Evolutionary conservation across 2,113 vertebrate genomes (phyloP), one percentile per base, ranked within the genome.

Genomic region (Oncorhynchus gorbuscha): DNA sequence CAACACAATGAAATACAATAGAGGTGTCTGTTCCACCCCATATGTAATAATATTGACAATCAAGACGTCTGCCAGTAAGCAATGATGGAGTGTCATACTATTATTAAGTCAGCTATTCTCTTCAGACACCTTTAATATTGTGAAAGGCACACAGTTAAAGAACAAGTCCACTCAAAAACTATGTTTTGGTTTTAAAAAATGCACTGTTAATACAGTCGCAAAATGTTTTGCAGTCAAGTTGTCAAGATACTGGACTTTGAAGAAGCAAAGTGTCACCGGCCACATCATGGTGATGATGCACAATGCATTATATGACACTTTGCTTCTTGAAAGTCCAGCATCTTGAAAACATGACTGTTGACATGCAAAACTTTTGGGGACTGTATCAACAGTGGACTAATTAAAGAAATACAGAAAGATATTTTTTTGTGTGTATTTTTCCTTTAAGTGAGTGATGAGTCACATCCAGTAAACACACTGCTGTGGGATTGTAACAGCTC

Each of bases 401-500:
- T 14, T 20, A 35, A 35, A 35, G 35, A 35, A 8, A 35, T 35
- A 35, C 35, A 35, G 6, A 1, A 55, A 28, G 24, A 28, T 30
- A 1, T 3, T 5, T 14, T 66, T 13, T 66, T 32, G 30, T 4
- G 14, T 22, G 28, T 13, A 66, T 28, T 28, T 66, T 2, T 28
- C 35, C 35, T 35, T 55, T 55, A 55, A 55, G 16, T 49, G n/a
- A 22, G 45, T 71, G 69, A 59, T 72, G 51, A 61, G 1, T 61
- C 28, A 35, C 35, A 35, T 4, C 18, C 65, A 69, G 24, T 24
- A 30, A 35, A 68, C 26, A 68, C 1, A n/a, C 3, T 20, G 28
- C 49, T 76, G 66, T 76, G 28, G 65, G 45, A 68, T 68, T 75
- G 24, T 75, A 59, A 69, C 64, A 58, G 49, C 65, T 69, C 66